These are phyloP conservation scores for Callitettix versicolor DNA, from an alignment of 1,140 invertebrate genomes.

Conservation along the genomic window DNA sequence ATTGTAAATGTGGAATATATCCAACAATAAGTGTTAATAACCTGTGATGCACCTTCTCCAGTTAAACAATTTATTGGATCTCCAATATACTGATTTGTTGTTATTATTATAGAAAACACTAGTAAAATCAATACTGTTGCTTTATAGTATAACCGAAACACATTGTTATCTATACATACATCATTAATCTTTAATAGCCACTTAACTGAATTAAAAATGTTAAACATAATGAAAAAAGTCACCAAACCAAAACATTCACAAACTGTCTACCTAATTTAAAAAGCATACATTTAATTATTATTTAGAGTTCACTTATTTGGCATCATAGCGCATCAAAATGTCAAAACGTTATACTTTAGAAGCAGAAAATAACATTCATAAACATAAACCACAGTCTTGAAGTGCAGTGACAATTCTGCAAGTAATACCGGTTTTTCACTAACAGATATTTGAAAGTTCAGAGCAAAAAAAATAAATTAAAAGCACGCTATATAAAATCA, in stretches of 20 bases:
- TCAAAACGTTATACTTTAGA: no score
- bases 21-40: slow-evolving; percentile 65
- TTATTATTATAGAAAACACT: slow-evolving; percentile 84
- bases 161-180: slow-evolving; percentile 89
- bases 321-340: no score
- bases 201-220: slow-evolving; percentile 62
- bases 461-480: no score
- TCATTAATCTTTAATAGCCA: slow-evolving; percentile 80
- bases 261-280: no score
- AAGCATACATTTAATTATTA: no score
- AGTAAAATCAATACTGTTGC: slow-evolving; percentile 83
- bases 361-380: no score
- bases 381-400: no score
- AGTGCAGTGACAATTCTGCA: no score
- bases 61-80: slow-evolving; percentile 91
- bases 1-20: slow-evolving; percentile 63
- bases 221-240: slow-evolving; percentile 26
- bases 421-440: no score
- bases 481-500: no score
- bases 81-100: slow-evolving; percentile 89
- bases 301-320: no score
- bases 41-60: slow-evolving; percentile 35
- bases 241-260: neutral
- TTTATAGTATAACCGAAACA: slow-evolving; percentile 89
- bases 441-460: no score